Percentiles rank a stretch among this genome's conserved stretches.
Conservation (phyloP, 2,113 vertebrate genomes). For the Thryonomys swinderianus region DNA sequence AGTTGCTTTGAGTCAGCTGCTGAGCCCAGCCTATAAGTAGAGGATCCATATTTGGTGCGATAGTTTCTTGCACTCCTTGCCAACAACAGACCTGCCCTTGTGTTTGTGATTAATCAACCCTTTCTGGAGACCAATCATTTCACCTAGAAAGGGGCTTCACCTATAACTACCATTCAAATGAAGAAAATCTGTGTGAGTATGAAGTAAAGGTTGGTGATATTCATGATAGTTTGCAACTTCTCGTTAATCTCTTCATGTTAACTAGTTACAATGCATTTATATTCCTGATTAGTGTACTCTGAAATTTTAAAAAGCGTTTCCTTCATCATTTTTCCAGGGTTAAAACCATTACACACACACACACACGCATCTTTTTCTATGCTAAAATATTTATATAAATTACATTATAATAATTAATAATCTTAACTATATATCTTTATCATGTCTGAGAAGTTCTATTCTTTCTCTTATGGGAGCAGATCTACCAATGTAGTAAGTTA, state of each 20-base stretch:
- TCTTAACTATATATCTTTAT: constrained; percentile 25
- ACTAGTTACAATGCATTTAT: background rate
- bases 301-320: background rate
- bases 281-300: constrained; percentile 34
- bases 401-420: background rate
- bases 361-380: constrained; percentile 1
- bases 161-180: background rate
- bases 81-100: background rate
- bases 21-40: background rate
- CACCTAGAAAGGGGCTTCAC: background rate
- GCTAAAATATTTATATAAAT: background rate
- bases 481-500: background rate
- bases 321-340: background rate
- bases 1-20: background rate
- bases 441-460: background rate
- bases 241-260: background rate
- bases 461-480: background rate
- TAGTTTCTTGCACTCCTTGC: background rate
- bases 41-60: background rate
- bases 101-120: background rate
- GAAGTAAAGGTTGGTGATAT: background rate
- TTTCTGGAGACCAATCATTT: constrained; percentile 18
- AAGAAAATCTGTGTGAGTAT: background rate
- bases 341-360: background rate
- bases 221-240: background rate